Percentiles rank a stretch among this genome's conserved stretches.
These are phyloP conservation scores for Scolopax bukidnonensis DNA, from an alignment of 2,797 vertebrate genomes.

Conservation along the genomic window DNA sequence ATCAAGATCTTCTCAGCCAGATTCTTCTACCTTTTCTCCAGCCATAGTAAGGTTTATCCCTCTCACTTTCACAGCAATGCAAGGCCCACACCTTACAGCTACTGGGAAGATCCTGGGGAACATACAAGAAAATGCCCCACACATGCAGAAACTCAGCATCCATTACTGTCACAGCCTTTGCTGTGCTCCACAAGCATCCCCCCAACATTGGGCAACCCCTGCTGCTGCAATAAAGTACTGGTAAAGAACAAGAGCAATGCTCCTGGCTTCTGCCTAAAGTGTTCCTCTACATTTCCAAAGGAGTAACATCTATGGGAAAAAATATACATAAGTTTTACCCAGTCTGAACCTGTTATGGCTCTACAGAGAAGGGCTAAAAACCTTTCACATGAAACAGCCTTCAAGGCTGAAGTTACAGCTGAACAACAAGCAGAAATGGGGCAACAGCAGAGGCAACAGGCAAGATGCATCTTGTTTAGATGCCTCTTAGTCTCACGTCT, in stretches of 20 bases:
- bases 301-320: background rate
- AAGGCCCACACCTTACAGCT: background rate
- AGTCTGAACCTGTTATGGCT: background rate
- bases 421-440: background rate
- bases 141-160: accelerated
- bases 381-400: background rate
- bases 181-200: background rate
- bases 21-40: background rate
- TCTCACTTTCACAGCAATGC: background rate
- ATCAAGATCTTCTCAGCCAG: background rate
- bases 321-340: background rate
- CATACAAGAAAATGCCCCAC: background rate
- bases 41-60: background rate
- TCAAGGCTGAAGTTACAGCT: background rate
- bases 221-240: background rate
- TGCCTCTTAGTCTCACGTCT: background rate
- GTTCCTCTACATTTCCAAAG: background rate
- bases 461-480: background rate
- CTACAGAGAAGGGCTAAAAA: background rate
- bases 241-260: background rate
- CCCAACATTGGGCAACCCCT: background rate
- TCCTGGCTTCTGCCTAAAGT: background rate
- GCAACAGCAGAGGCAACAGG: background rate
- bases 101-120: background rate
- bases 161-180: background rate